A percentile compares a stretch with the other conserved stretches of the same genome.
Evolutionary conservation across 35 echinoderm and acorn worm genomes (phyloP).

Genomic region (Hemicentrotus pulcherrimus): DNA sequence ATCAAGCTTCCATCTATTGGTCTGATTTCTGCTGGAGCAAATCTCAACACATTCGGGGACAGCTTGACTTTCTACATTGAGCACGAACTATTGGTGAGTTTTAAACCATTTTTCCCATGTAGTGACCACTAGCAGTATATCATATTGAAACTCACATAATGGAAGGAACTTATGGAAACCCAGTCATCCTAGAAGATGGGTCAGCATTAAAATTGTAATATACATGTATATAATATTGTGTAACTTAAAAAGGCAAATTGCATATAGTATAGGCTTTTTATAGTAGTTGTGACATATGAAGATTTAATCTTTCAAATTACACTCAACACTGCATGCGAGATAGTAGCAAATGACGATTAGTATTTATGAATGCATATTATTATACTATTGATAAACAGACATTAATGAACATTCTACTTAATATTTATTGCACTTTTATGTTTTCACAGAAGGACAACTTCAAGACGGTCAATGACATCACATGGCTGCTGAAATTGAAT

Average conservation of each 20-base stretch:
- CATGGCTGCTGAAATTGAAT: constrained; percentile 80
- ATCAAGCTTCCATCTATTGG: constrained; percentile 64
- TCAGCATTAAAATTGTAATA: too few relatives aligned
- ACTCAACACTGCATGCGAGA: background rate
- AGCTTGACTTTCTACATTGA: constrained; percentile 68
- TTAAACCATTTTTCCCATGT: background rate
- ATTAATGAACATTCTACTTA: background rate
- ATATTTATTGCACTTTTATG: background rate
- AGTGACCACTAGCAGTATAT: too few relatives aligned
- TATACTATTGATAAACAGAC: background rate
- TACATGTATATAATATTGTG: too few relatives aligned
- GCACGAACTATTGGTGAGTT: constrained; percentile 70
- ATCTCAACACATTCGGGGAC: constrained; percentile 84
- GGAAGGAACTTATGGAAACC: too few relatives aligned
- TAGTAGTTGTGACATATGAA: too few relatives aligned
- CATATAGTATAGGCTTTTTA: too few relatives aligned
- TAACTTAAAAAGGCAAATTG: too few relatives aligned
- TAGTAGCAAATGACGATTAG: background rate
- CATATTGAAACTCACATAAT: too few relatives aligned
- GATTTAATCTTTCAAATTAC: too few relatives aligned
- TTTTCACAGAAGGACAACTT: constrained; percentile 62
- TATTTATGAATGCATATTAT: too few relatives aligned
- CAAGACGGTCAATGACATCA: constrained; percentile 70
- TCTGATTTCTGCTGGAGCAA: constrained; percentile 58
- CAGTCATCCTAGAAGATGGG: too few relatives aligned